These are phyloP conservation scores for Epizoanthus rinbou DNA, from an alignment of 92 coral and sea anemone genomes.

Conservation along the genomic window DNA sequence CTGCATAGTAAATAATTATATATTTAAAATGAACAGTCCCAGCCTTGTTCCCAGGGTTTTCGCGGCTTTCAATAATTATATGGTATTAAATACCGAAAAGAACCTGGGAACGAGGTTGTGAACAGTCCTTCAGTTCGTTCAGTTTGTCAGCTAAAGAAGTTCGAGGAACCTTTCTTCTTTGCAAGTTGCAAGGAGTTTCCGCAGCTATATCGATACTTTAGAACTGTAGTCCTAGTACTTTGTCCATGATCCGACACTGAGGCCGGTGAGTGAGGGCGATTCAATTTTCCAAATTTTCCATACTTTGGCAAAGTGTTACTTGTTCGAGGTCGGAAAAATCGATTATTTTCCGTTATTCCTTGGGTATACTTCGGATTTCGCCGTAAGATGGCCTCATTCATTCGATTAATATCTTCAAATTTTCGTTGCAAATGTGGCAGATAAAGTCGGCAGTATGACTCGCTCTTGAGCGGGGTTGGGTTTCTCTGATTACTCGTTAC, in stretches of 20 bases:
- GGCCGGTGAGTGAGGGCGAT: not conserved
- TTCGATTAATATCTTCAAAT: slow-evolving; percentile 43
- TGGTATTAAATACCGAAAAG: too few species aligned
- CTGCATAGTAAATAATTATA: too few species aligned
- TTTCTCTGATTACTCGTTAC: slow-evolving; percentile 14
- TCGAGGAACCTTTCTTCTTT: not conserved
- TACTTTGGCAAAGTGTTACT: slow-evolving; percentile 10
- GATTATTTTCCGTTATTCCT: slow-evolving; percentile 1
- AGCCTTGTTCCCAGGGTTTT: too few species aligned
- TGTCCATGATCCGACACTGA: not conserved
- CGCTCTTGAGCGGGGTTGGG: slow-evolving; percentile 11
- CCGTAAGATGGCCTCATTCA: slow-evolving; percentile 51
- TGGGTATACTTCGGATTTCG: slow-evolving; percentile 53
- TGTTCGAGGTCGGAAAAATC: slow-evolving; percentile 13
- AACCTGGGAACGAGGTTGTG: too few species aligned
- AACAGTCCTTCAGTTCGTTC: not conserved
- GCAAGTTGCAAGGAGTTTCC: not conserved
- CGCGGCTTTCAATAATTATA: too few species aligned
- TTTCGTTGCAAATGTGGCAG: slow-evolving; percentile 61
- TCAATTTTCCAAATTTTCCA: slow-evolving; percentile 8
- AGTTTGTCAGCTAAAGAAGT: not conserved
- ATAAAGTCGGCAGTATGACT: slow-evolving; percentile 52
- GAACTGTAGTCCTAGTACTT: not conserved
- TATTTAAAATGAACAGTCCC: too few species aligned
- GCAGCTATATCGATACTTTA: slow-evolving; percentile 16